Evolutionary conservation across 2,888 invertebrate species (phyloP), one percentile per base, ranked within the genome.

Genomic region (Emesis castigata): DNA sequence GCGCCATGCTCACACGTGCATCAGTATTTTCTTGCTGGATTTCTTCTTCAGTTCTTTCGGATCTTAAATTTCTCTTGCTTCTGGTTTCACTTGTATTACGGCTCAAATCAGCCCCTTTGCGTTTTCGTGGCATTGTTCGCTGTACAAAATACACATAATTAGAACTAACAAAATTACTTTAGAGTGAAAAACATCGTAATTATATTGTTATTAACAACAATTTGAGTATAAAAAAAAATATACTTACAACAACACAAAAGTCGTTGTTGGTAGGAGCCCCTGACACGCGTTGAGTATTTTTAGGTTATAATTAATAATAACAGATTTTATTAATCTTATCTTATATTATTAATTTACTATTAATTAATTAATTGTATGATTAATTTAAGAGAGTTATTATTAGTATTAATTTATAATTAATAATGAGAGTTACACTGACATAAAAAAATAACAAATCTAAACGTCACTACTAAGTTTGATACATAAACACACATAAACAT

Each of bases 111-210:
- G 75, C 68, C 76, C 80, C 81, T 78, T 82, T 80, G 73, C 76
- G 78, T 81, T 69, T 84, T 82, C 14, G 64, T 83, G 81, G 80
- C 81, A 83, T 83, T 85, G 80, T 48, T 80, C 69, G 76, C 76
- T 82, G 78, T 80, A 80, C 78, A 75, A 61, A 79, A 66, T 61
- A 81, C 39, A 81, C 69, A 77, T 72, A 79, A 79, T 53, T 53
- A 56, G 56, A 31, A 31, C 56, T 22, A 56, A 22, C 9, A 56
- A 20, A 20, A 20, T 56, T 56, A 16, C 56, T 22, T 18, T 22
- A 56, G 56, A 20, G 18, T 56, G 18, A 16, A 56, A 56, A 56
- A 20, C 18, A 56, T 56, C 20, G 20, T 9, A 20, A 20, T 56
- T n/a, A 56, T n/a, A 20, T 56, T 56, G 9, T 56, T 56, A 20